Evolutionary conservation across 2,113 vertebrate species (phyloP).

Genomic region (Hydrolagus affinis): DNA sequence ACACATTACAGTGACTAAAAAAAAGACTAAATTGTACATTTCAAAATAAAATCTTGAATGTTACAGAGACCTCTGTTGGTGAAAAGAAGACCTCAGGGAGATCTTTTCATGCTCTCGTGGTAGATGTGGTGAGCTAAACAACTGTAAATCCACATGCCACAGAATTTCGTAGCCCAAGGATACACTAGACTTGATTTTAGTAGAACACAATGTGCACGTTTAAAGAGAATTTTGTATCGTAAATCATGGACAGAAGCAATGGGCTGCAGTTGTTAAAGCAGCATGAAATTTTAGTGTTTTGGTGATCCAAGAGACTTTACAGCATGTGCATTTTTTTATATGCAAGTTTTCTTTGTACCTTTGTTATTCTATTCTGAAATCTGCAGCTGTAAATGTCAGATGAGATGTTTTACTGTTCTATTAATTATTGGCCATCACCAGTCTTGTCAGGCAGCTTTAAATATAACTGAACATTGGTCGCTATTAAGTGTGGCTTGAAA

Average conservation of each 20-base stretch:
- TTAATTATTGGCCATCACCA: slow-evolving; percentile 19
- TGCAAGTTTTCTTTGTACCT: not conserved
- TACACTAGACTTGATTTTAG: slow-evolving; percentile 71
- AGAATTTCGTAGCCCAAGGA: slow-evolving; percentile 60
- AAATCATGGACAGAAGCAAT: slow-evolving; percentile 74
- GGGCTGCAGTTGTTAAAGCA: slow-evolving; percentile 61
- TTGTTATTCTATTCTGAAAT: slow-evolving; percentile 3
- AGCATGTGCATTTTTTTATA: slow-evolving; percentile 14
- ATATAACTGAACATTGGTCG: not conserved
- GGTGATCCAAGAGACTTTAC: slow-evolving; percentile 8
- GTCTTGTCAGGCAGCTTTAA: not conserved
- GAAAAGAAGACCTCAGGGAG: slow-evolving; percentile 18
- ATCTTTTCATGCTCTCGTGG: slow-evolving; percentile 37
- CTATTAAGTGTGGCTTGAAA: not conserved
- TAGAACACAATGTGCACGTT: slow-evolving; percentile 69
- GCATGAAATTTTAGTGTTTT: slow-evolving; percentile 64
- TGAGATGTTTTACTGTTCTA: slow-evolving; percentile 13
- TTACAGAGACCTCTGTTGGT: slow-evolving; percentile 25
- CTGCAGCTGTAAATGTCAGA: slow-evolving; percentile 18
- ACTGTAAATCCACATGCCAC: slow-evolving; percentile 49
- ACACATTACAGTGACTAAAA: not conserved
- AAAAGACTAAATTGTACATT: not conserved
- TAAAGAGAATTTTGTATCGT: slow-evolving; percentile 62
- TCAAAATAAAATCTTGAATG: slow-evolving; percentile 23
- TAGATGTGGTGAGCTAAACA: slow-evolving; percentile 44